Base-by-base conservation (phyloP, 2,888 invertebrate species). In the Xanthia icteritia region DNA sequence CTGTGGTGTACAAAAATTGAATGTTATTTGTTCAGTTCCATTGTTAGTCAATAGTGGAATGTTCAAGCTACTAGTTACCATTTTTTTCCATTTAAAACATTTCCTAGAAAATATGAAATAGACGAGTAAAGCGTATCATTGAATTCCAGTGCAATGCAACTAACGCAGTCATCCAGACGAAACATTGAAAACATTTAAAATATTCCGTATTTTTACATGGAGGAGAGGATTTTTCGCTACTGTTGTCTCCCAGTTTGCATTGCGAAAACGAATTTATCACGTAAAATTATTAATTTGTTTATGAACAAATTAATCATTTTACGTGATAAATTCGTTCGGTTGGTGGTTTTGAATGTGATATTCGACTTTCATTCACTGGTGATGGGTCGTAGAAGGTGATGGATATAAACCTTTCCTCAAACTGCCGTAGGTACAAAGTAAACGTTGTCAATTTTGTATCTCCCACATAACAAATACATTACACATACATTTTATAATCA, bases 171-270 rank as follows among this genome's bases (percentile, higher is more conserved):
- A 68, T 65, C 51, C 64, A 58, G 27, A 17, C 15, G 60, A 61
- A 81, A 76, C 76, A 76, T 76, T 76, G 64, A 48, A 58, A 82
- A 69, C 60, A 36, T 63, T 76, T 76, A 45, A 82, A 82, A 76
- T 54, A 42, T 82, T 65, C 51, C 45, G 36, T 36, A 61, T 66
- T 65, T 79, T 65, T 82, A 82, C 54, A 23, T 66, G n/a, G 45
- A 54, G 39, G 48, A 73, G 23, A 45, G 39, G 11, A 51, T 17
- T 67, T 56, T 65, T 56, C 8, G 45, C 51, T 51, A 15, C 15
- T 36, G n/a, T 67, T 56, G 48, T 78, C 23, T 72, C n/a, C 39
- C 36, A 63, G 56, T 80, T 71, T 51, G 15, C 31, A 71, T 71
- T 73, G 23, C 31, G 63, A 39, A 0, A 36, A 31, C 39, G n/a